Base-by-base conservation (phyloP, 53 echinoderm and acorn worm genomes). In the Arbacia lixula region DNA sequence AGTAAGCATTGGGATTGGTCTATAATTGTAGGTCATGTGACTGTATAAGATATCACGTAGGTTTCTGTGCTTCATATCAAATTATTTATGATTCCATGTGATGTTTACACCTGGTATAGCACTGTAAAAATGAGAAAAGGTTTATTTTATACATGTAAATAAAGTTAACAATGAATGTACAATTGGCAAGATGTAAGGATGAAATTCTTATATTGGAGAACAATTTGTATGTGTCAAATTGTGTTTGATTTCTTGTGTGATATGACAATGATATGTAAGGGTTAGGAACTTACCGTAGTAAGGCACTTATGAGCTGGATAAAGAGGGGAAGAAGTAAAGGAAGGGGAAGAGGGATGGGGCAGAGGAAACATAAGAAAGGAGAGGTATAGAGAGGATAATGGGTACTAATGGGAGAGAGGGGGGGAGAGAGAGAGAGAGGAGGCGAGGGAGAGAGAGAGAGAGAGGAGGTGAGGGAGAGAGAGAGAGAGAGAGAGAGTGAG, bases 121-220 rank as follows among this genome's bases (percentile, higher is more conserved):
- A 32, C 43, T 69, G 69, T 69, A 69, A 69, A 69, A 69, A 69
- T 6, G n/a, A 46, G 46, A 4, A 34, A 73, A 49, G 27, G 33
- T 74, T 74, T 74, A 74, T 74, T 74, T 74, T 74, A 74, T 74
- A 74, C 34, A 34, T 74, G 74, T 74, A 74, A 27, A 74, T 74
- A 74, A 17, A 74, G 35, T 51, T 43, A 53, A 30, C 33, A 74
- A 74, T 74, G 21, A 69, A 69, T 42, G 26, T 42, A 69, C 36
- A 66, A 17, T 20, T 66, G 37, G 38, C 21, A 38, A 66, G 38
- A 4, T n/a, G n/a, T n/a, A n/a, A n/a, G n/a, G n/a, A n/a, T n/a
- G n/a, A n/a, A n/a, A n/a, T n/a, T n/a, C n/a, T n/a, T n/a, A n/a
- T n/a, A n/a, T n/a, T n/a, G n/a, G n/a, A n/a, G n/a, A n/a, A n/a